Conservation (phyloP, 2,797 vertebrate species). For the Emys orbicularis region DNA sequence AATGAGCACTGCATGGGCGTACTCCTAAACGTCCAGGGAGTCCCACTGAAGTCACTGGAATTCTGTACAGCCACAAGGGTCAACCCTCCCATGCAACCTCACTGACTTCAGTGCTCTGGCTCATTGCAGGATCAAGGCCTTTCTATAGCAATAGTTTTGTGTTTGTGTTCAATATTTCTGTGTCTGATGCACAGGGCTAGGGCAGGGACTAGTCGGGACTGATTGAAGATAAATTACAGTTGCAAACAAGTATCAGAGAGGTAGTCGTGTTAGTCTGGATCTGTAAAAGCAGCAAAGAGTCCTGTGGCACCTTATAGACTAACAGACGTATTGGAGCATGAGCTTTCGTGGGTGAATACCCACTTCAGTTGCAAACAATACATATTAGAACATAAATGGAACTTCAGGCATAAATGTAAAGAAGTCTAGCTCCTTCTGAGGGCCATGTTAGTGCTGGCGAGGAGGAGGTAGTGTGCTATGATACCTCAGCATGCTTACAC, state of each 20-base stretch:
- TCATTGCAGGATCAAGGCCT: neutral
- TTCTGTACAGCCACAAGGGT: neutral
- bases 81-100: neutral
- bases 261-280: too few relatives aligned
- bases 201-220: neutral
- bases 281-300: too few relatives aligned
- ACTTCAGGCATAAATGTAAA: neutral
- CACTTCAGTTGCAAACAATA: neutral
- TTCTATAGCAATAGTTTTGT: neutral
- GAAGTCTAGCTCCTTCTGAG: neutral
- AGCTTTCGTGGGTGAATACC: too few relatives aligned
- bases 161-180: neutral
- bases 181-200: neutral
- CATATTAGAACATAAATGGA: neutral
- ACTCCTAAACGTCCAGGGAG: neutral
- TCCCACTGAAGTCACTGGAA: neutral
- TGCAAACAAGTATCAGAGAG: too few relatives aligned
- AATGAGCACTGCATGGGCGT: neutral
- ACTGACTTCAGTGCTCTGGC: neutral
- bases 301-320: too few relatives aligned
- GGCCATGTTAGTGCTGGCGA: neutral
- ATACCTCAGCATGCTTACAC: neutral
- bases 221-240: too few relatives aligned
- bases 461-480: neutral
- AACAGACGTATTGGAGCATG: too few relatives aligned